Conservation (phyloP, 2,888 invertebrate species). For the Podotricha telesiphe region DNA sequence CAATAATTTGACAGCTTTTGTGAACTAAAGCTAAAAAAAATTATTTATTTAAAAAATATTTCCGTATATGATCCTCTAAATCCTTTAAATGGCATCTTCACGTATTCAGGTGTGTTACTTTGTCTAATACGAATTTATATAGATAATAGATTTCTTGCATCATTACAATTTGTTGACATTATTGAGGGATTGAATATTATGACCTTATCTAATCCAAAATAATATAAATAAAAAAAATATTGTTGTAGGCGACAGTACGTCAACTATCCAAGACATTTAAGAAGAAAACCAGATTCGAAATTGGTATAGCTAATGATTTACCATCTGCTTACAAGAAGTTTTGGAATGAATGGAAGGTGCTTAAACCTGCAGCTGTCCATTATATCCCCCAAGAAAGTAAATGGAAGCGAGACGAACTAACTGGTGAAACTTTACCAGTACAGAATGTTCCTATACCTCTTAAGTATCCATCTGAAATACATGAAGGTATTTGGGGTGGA, state of each 20-base stretch:
- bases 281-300: slow-evolving; percentile 83
- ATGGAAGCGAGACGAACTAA: slow-evolving; percentile 88
- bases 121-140: slow-evolving; percentile 20
- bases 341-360: slow-evolving; percentile 91
- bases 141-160: slow-evolving; percentile 49
- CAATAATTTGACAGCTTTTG: slow-evolving; percentile 31
- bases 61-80: slow-evolving; percentile 50
- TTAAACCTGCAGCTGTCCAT: slow-evolving; percentile 85
- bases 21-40: slow-evolving; percentile 19
- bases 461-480: slow-evolving; percentile 89
- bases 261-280: slow-evolving; percentile 79
- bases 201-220: slow-evolving; percentile 48
- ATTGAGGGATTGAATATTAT: slow-evolving; percentile 43
- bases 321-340: slow-evolving; percentile 94
- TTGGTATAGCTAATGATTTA: slow-evolving; percentile 86
- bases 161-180: slow-evolving; percentile 46
- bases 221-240: slow-evolving; percentile 6
- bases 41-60: slow-evolving; percentile 29
- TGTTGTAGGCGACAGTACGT: slow-evolving; percentile 73
- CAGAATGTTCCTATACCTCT: slow-evolving; percentile 91
- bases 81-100: slow-evolving; percentile 71
- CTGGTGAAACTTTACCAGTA: slow-evolving; percentile 88
- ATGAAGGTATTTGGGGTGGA: slow-evolving; percentile 97
- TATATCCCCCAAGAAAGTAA: slow-evolving; percentile 89
- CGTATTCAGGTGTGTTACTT: slow-evolving; percentile 62